Evolutionary conservation across 1,140 invertebrate genomes (phyloP).

Genomic region (Drosophila punjabiensis): DNA sequence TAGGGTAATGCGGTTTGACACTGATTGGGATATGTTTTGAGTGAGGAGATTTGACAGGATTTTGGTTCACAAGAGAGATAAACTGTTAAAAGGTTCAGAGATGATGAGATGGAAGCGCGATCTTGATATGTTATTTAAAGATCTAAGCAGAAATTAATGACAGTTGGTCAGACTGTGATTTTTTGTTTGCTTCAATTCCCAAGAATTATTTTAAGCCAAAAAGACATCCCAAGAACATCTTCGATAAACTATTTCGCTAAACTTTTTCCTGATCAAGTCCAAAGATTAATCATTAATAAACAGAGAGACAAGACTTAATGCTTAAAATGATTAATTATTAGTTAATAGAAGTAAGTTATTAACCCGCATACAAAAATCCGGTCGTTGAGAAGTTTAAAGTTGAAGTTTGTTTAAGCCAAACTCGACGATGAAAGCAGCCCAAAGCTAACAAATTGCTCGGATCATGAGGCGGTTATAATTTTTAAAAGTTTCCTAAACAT

Average conservation of each 20-base stretch:
- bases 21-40: conserved; percentile 59
- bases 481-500: conserved; percentile 36
- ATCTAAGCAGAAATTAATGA: neutral
- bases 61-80: neutral
- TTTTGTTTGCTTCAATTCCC: neutral
- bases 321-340: conserved; percentile 28
- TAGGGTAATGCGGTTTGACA: conserved; percentile 64
- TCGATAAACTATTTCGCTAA: neutral
- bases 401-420: conserved; percentile 20
- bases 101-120: neutral
- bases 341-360: conserved; percentile 13
- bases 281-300: conserved; percentile 5
- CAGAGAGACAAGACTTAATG: neutral
- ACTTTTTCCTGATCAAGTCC: neutral
- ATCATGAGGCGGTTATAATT: conserved; percentile 25
- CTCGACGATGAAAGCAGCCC: conserved; percentile 30
- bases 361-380: conserved; percentile 26
- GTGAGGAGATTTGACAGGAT: conserved; percentile 58
- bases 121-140: conserved; percentile 17
- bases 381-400: conserved; percentile 3
- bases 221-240: neutral
- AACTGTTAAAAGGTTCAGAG: conserved; percentile 30
- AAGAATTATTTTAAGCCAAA: neutral
- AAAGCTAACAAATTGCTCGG: conserved; percentile 37
- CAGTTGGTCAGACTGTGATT: neutral